phyloP scores from a whole-genome alignment of 2,797 vertebrate species.

The Nothura maculosa region DNA sequence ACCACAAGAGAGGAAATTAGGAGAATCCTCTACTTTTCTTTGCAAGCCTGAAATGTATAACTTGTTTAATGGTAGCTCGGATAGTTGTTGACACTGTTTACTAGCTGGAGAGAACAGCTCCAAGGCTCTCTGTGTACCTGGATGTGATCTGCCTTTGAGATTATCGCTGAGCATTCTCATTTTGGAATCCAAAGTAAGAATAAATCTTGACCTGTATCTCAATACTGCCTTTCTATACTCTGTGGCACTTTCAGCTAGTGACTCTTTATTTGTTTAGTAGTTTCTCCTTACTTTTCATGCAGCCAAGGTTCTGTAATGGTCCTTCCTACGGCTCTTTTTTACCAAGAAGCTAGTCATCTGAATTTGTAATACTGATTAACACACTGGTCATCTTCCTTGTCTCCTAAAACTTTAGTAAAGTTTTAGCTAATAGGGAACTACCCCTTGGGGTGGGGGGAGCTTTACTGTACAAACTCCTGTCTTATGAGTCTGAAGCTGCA shows the following conservation, averaged over 20 bases:
- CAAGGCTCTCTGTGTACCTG: constrained; percentile 8
- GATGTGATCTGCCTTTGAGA: constrained; percentile 6
- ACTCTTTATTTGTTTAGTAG: not conserved
- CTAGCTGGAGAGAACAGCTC: not conserved
- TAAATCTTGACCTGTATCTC: constrained; percentile 55
- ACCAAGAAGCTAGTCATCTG: not conserved
- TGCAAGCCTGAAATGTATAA: constrained; percentile 27
- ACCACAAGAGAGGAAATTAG: not conserved
- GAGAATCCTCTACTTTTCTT: constrained; percentile 16
- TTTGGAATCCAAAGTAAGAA: constrained; percentile 50
- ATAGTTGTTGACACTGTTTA: constrained; percentile 18
- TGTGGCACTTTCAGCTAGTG: constrained; percentile 1
- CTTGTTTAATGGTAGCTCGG: constrained; percentile 42
- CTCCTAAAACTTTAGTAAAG: not conserved
- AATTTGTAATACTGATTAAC: not conserved
- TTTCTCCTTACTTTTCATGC: not conserved
- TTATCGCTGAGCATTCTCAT: constrained; percentile 47
- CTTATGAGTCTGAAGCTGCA: not conserved
- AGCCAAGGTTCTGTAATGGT: not conserved
- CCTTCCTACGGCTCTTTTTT: not conserved
- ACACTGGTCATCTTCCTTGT: not conserved
- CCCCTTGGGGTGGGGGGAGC: too few relatives aligned
- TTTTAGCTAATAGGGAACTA: not conserved
- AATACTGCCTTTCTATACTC: not conserved
- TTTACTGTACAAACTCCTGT: not conserved